Evolutionary conservation across 1,140 invertebrate species (phyloP), one percentile per base, ranked within the genome.

Genomic region (Drosophila ambigua): DNA sequence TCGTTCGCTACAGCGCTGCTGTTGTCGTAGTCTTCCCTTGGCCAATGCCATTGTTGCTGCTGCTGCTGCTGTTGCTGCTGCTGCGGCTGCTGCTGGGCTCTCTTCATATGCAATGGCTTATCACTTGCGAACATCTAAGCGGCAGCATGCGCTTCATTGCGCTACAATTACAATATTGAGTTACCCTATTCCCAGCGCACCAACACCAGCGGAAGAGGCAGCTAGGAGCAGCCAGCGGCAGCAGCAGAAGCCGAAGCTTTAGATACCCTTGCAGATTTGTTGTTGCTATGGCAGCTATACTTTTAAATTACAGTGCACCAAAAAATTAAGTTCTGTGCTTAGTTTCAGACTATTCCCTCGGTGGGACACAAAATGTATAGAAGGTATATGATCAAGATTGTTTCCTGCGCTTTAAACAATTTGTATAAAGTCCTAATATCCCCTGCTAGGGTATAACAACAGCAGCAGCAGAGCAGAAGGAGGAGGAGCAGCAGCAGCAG

Each of bases 101-200:
- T 88, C 75, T 77, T 87, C 84, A 89, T 88, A 89, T 88, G 84
- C 84, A 89, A 88, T 74, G 77, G 44, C 79, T 84, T 91, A 91
- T 91, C 90, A 88, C 68, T 90, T 84, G 85, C 87, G 90, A 88
- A 91, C 87, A 91, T 91, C 90, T 89, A 84, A 88, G 79, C 60
- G 79, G 79, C 83, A 76, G 73, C 84, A 83, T 79, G 75, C 88
- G 89, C 88, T 88, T 91, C 88, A 91, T 91, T 91, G 90, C 84
- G 89, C 81, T 90, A 91, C 90, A 91, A 91, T 91, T 91, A 91
- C 90, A 91, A 91, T 91, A 91, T 91, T 91, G 83, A 89, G 90
- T 91, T 91, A 91, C 90, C 89, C 79, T 39, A 85, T 87, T 87
- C 68, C 75, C 58, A 82, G 66, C 72, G 66, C 72, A 72, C 41